Conservation (phyloP, 2,888 invertebrate species). For the Therioaphis trifolii region DNA sequence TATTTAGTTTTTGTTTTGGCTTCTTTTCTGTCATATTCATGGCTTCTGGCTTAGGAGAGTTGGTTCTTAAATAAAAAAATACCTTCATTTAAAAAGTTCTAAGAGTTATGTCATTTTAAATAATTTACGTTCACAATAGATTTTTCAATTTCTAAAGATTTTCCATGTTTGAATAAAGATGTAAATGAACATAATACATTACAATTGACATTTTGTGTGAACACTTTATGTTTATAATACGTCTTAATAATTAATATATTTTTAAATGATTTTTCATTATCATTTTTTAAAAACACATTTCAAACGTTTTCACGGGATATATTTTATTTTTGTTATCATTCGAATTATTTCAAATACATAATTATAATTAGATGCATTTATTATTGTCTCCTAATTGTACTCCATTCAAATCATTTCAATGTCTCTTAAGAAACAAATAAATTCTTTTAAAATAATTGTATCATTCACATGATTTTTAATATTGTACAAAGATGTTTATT, state of each 20-base stretch:
- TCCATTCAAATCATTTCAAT: no score
- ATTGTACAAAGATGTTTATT: no score
- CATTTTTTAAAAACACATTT: neutral
- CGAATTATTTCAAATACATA: no score
- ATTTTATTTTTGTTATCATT: no score
- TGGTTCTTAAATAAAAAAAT: conserved; percentile 22
- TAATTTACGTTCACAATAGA: neutral
- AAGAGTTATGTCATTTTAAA: conserved; percentile 19
- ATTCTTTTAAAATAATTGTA: no score
- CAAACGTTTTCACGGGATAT: no score
- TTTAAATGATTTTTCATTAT: neutral
- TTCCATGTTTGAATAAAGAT: neutral
- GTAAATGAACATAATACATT: neutral
- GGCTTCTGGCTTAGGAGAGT: conserved; percentile 49
- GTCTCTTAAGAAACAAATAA: no score
- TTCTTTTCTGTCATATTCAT: conserved; percentile 33
- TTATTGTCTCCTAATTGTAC: no score
- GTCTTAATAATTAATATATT: neutral
- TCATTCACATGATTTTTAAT: no score
- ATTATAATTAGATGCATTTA: no score
- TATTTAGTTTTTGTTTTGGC: conserved; percentile 36
- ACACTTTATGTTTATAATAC: neutral
- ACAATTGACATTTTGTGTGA: neutral
- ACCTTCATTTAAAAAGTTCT: neutral
- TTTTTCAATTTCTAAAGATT: neutral